These are phyloP conservation scores for Onychostoma macrolepis DNA, from an alignment of 2,113 vertebrate genomes.

Conservation along the genomic window DNA sequence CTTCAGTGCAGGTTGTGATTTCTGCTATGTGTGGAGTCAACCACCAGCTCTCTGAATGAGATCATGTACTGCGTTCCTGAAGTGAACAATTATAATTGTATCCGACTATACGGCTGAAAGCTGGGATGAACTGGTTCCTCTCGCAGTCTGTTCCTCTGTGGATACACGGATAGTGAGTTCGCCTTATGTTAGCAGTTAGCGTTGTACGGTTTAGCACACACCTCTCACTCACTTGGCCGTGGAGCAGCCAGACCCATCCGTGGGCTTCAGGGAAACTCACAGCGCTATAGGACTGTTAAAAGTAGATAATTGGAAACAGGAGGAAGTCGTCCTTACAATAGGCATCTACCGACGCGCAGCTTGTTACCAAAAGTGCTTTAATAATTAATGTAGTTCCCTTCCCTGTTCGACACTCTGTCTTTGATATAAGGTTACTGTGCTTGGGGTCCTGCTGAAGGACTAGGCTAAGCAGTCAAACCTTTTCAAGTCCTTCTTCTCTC, in stretches of 20 bases:
- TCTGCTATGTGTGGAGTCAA: slow-evolving; percentile 43
- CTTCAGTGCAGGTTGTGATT: slow-evolving; percentile 45
- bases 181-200: slow-evolving; percentile 18
- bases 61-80: slow-evolving; percentile 41
- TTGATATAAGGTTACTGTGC: slow-evolving; percentile 79
- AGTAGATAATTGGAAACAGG: slow-evolving; percentile 72
- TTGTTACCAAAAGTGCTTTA: slow-evolving; percentile 75
- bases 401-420: slow-evolving; percentile 74
- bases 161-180: slow-evolving; percentile 12
- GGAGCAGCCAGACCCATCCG: slow-evolving; percentile 22
- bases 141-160: slow-evolving; percentile 19
- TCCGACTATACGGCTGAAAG: slow-evolving; percentile 1
- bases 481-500: slow-evolving; percentile 64
- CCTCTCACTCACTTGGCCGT: slow-evolving; percentile 1
- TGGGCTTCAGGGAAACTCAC: slow-evolving; percentile 29
- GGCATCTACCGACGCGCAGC: slow-evolving; percentile 69
- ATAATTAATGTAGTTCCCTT: slow-evolving; percentile 77
- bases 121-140: slow-evolving; percentile 16
- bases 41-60: slow-evolving; percentile 45
- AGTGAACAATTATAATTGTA: slow-evolving; percentile 39
- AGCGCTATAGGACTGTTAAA: slow-evolving; percentile 64
- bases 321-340: slow-evolving; percentile 70
- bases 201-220: neutral
- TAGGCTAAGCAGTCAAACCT: slow-evolving; percentile 57
- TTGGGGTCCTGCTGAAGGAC: slow-evolving; percentile 72